phyloP scores from a whole-genome alignment of 2,797 vertebrate species.

The Sorex maritimensis region DNA sequence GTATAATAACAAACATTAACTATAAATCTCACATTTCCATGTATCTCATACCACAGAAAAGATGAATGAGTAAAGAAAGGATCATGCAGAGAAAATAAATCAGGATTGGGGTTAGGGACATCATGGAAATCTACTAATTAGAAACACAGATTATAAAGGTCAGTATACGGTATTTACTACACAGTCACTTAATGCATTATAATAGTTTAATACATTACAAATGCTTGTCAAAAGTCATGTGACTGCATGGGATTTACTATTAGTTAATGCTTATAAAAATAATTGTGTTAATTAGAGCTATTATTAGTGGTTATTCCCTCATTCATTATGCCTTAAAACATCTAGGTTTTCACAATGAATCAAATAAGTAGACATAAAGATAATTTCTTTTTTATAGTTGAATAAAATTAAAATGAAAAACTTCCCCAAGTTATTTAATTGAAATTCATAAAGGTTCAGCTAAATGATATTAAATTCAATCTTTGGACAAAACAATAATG shows the following conservation, averaged over 20 bases:
- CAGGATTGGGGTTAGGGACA: not conserved
- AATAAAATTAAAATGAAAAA: not conserved
- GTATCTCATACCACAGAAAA: not conserved
- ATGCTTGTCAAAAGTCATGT: not conserved
- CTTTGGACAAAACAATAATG: not conserved
- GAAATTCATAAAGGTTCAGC: not conserved
- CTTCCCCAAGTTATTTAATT: not conserved
- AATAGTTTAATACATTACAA: not conserved
- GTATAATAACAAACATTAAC: not conserved
- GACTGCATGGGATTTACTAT: not conserved
- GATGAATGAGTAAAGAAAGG: not conserved
- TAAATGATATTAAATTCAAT: not conserved
- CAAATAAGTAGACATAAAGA: not conserved
- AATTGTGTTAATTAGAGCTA: not conserved
- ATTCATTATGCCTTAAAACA: not conserved
- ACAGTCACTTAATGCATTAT: not conserved
- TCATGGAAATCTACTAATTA: not conserved
- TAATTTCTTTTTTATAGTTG: not conserved
- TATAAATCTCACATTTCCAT: not conserved
- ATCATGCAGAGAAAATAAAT: slow-evolving; percentile 22
- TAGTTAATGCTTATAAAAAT: not conserved
- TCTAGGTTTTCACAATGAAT: not conserved
- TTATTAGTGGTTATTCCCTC: not conserved
- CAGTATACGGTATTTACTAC: not conserved
- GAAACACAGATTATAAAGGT: not conserved